phyloP scores from a whole-genome alignment of 2,113 vertebrate genomes.

The Aspidoscelis tigris region DNA sequence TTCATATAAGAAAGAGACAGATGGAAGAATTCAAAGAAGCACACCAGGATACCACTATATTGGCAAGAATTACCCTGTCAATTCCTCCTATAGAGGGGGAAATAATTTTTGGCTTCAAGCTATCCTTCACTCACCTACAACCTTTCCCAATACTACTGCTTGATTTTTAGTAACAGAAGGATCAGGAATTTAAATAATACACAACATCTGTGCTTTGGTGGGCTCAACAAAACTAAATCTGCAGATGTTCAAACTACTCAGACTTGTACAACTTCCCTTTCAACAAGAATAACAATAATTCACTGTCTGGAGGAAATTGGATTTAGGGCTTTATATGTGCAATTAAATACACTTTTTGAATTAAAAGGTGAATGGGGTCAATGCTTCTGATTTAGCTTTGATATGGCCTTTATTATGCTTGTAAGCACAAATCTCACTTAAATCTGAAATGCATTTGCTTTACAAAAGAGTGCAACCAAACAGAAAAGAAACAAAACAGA shows the following conservation, averaged over 20 bases:
- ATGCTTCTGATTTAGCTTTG: conserved; percentile 83
- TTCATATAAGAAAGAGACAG: too few species aligned
- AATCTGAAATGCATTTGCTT: conserved; percentile 74
- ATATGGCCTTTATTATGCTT: conserved; percentile 78
- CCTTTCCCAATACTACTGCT: conserved; percentile 63
- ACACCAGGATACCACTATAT: too few species aligned
- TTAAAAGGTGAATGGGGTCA: conserved; percentile 82
- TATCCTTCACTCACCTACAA: conserved; percentile 45
- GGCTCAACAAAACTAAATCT: conserved; percentile 76
- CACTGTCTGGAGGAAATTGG: conserved; percentile 82
- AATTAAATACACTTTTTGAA: conserved; percentile 82
- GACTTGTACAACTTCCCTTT: conserved; percentile 83
- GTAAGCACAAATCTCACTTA: conserved; percentile 72
- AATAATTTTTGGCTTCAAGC: conserved; percentile 45
- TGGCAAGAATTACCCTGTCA: too few species aligned
- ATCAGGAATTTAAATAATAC: conserved; percentile 72
- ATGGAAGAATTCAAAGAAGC: too few species aligned
- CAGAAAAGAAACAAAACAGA: conserved; percentile 48
- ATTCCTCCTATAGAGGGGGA: not conserved
- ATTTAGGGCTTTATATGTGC: conserved; percentile 77
- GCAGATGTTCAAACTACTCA: conserved; percentile 70
- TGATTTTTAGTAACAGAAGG: conserved; percentile 66
- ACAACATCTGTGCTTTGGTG: conserved; percentile 77
- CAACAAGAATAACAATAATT: conserved; percentile 84
- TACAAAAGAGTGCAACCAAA: conserved; percentile 63